Evolutionary conservation across 2,888 invertebrate species (phyloP).

Genomic region (Lasiommata megera): DNA sequence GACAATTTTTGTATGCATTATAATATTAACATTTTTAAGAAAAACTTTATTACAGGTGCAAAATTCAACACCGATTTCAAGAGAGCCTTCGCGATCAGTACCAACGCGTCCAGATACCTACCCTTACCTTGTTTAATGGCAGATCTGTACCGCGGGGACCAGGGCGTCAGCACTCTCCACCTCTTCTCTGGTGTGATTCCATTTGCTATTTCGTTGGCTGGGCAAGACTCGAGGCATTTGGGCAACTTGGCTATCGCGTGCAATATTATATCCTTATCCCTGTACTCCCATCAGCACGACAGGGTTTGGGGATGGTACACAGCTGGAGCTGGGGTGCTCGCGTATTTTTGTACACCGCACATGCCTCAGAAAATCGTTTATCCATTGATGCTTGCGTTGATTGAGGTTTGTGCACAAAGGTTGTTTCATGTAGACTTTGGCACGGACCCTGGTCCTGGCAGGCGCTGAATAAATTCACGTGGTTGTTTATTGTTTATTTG

Average conservation of each 20-base stretch:
- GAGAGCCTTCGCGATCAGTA: slow-evolving; percentile 49
- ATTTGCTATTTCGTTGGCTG: slow-evolving; percentile 51
- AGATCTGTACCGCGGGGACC: slow-evolving; percentile 50
- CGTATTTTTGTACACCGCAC: slow-evolving; percentile 51
- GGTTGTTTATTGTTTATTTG: neutral
- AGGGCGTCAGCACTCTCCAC: slow-evolving; percentile 46
- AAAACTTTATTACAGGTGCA: slow-evolving; percentile 45
- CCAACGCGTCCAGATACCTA: slow-evolving; percentile 54
- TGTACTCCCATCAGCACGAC: slow-evolving; percentile 48
- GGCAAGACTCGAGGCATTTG: slow-evolving; percentile 48
- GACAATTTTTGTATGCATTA: no score
- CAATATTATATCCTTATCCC: slow-evolving; percentile 55
- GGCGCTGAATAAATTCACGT: neutral
- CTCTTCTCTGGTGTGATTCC: slow-evolving; percentile 61
- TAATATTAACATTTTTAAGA: neutral
- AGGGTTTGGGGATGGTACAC: slow-evolving; percentile 62
- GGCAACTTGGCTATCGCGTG: slow-evolving; percentile 55
- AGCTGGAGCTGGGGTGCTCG: slow-evolving; percentile 51
- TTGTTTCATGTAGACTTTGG: slow-evolving; percentile 40
- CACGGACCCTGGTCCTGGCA: neutral
- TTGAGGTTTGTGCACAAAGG: slow-evolving; percentile 61
- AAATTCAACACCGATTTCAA: slow-evolving; percentile 52
- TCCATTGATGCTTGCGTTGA: slow-evolving; percentile 53
- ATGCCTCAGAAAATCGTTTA: slow-evolving; percentile 48
- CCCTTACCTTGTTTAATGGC: slow-evolving; percentile 65